Conservation (phyloP, 2,113 vertebrate species). For the Ochotona princeps region DNA sequence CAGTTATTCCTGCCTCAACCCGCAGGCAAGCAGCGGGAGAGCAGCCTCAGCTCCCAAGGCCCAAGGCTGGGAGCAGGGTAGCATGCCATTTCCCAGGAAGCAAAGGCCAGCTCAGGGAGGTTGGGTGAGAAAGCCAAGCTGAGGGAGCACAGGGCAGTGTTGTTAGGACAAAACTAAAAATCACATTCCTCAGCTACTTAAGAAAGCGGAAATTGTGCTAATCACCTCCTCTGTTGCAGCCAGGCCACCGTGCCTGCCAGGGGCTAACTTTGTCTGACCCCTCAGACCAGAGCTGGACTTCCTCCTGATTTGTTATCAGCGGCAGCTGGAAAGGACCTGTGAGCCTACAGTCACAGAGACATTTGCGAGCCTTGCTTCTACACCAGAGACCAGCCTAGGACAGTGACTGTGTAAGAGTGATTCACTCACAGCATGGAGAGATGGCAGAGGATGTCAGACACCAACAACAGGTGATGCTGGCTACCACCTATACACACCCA, state of each 20-base stretch:
- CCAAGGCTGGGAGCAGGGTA: background rate
- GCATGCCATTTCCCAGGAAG: background rate
- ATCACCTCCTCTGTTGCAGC: background rate
- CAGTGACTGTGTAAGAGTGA: background rate
- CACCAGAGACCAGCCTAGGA: background rate
- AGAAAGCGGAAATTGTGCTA: conserved; percentile 37
- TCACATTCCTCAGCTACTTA: conserved; percentile 51
- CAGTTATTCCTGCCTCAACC: too few species aligned
- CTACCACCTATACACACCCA: background rate
- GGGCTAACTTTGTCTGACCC: conserved; percentile 46
- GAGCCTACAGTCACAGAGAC: background rate
- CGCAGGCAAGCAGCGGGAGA: background rate
- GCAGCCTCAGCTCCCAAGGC: background rate
- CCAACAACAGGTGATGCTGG: background rate
- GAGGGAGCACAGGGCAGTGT: background rate
- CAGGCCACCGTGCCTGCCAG: conserved; percentile 5
- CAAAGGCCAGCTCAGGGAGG: background rate
- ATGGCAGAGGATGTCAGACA: background rate
- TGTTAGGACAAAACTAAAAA: conserved; percentile 48
- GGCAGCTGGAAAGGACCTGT: background rate
- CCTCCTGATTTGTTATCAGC: conserved; percentile 31
- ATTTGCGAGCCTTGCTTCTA: background rate
- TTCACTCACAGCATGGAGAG: background rate
- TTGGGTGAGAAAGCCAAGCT: background rate
- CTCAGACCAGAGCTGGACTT: conserved; percentile 1